Conservation (phyloP, 2,888 invertebrate species). For the Himalopsyche kuldschensis region DNA sequence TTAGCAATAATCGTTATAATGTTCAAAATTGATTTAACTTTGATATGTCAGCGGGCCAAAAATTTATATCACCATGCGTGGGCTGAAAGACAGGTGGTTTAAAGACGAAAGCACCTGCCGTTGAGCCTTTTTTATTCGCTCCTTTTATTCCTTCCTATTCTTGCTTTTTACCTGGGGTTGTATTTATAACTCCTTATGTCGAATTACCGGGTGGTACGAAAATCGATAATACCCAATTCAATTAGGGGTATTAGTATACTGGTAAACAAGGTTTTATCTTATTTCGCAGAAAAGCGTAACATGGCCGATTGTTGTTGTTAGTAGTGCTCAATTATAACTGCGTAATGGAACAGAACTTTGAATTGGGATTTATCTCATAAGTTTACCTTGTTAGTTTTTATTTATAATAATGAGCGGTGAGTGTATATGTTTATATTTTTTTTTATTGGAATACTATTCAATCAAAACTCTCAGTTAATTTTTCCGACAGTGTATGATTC, state of each 20-base stretch:
- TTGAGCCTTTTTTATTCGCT: conserved; percentile 6
- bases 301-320: not conserved
- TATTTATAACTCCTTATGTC: not conserved
- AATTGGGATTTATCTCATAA: too few species aligned
- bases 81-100: conserved; percentile 19
- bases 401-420: too few species aligned
- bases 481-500: too few species aligned
- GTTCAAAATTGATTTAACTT: too few species aligned
- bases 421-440: too few species aligned
- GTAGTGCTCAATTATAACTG: too few species aligned
- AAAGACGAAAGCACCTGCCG: conserved; percentile 23
- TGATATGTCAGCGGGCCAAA: not conserved
- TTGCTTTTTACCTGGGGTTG: not conserved
- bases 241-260: not conserved
- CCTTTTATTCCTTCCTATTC: not conserved
- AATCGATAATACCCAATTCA: not conserved
- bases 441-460: too few species aligned
- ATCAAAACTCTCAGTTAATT: too few species aligned
- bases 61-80: not conserved
- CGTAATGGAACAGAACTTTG: too few species aligned
- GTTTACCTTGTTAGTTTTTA: too few species aligned
- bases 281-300: not conserved
- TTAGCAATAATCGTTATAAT: too few species aligned
- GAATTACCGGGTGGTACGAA: not conserved
- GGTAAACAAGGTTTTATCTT: not conserved